Conservation (phyloP, 2,113 vertebrate species). For the Sinocyclocheilus grahami region DNA sequence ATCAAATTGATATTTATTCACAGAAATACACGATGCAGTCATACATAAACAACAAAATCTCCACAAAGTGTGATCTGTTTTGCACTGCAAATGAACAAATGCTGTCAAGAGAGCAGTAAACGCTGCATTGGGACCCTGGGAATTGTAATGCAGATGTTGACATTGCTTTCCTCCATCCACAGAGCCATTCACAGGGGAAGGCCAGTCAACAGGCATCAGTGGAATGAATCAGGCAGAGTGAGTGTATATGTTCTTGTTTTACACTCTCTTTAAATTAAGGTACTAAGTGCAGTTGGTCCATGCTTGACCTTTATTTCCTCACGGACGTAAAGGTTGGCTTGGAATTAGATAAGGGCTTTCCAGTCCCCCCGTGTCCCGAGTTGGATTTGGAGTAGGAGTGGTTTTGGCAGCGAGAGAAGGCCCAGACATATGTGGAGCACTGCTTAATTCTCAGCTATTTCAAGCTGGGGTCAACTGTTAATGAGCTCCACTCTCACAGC, state of each 20-base stretch:
- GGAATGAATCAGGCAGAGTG: slow-evolving; percentile 51
- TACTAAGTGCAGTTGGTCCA: slow-evolving; percentile 56
- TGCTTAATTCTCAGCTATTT: slow-evolving; percentile 50
- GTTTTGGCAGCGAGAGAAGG: slow-evolving; percentile 41
- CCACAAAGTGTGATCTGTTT: neutral
- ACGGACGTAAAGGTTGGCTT: slow-evolving; percentile 48
- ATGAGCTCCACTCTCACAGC: slow-evolving; percentile 45
- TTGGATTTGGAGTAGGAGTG: slow-evolving; percentile 38
- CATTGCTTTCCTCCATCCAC: neutral
- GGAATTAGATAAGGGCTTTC: slow-evolving; percentile 55
- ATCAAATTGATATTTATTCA: neutral
- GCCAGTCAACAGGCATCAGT: slow-evolving; percentile 14
- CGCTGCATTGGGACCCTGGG: neutral
- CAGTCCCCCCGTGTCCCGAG: slow-evolving; percentile 44
- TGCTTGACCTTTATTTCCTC: slow-evolving; percentile 51
- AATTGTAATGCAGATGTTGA: neutral
- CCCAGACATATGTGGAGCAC: slow-evolving; percentile 49
- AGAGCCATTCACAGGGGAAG: slow-evolving; percentile 32
- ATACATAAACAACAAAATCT: neutral
- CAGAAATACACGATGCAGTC: neutral
- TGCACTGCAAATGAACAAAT: neutral
- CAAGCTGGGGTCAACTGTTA: slow-evolving; percentile 45
- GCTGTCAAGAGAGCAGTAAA: neutral
- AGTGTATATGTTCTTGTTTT: slow-evolving; percentile 47
- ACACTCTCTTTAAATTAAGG: slow-evolving; percentile 51